Evolutionary conservation across 2,113 vertebrate genomes (phyloP).

Genomic region (Antechinus stuartii): DNA sequence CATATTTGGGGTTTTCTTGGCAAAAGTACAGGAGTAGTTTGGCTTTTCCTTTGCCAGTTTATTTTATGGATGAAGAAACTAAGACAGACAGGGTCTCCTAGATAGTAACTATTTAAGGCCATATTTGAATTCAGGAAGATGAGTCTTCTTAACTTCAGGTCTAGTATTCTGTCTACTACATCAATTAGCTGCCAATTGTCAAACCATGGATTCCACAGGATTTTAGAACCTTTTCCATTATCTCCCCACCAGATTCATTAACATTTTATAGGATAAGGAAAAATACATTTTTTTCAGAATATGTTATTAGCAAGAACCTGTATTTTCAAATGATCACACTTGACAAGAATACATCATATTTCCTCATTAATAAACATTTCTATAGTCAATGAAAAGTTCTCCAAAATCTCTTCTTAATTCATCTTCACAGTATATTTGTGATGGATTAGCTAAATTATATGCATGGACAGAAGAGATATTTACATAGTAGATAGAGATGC

Average conservation of each 20-base stretch:
- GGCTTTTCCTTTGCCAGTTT: no score
- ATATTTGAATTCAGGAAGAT: no score
- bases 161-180: no score
- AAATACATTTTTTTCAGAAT: not conserved
- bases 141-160: no score
- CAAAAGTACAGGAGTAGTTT: no score
- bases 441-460: not conserved
- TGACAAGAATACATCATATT: constrained; percentile 24
- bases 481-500: not conserved
- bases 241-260: not conserved
- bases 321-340: not conserved
- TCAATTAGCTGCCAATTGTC: not conserved
- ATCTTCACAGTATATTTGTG: not conserved
- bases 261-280: not conserved
- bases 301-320: not conserved
- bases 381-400: not conserved
- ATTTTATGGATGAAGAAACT: no score
- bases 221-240: not conserved
- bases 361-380: constrained; percentile 32
- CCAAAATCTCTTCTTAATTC: not conserved
- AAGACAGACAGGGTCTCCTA: no score
- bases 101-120: no score
- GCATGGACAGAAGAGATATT: not conserved
- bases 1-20: no score
- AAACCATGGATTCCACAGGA: not conserved